Evolutionary conservation across 2,113 vertebrate species (phyloP).

Genomic region (Cyanistes caeruleus): DNA sequence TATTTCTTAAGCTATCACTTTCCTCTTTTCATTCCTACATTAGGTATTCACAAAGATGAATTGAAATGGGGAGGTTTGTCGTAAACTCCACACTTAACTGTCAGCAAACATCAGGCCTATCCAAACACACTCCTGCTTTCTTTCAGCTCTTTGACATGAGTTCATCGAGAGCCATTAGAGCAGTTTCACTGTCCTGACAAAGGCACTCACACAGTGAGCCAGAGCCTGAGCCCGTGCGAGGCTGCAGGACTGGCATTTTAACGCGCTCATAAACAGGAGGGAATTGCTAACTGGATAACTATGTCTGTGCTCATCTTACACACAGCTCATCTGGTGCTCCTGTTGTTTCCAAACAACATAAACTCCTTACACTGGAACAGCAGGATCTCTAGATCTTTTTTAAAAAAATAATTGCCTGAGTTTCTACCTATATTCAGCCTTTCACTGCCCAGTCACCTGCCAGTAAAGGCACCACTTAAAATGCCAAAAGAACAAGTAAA

Average conservation of each 20-base stretch:
- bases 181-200: not conserved
- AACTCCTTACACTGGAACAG: not conserved
- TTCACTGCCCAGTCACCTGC: not conserved
- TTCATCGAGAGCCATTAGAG: not conserved
- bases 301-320: not conserved
- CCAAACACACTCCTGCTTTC: not conserved
- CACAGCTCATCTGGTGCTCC: not conserved
- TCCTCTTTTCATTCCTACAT: not conserved
- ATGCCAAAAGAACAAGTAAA: not conserved
- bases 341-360: not conserved
- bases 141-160: not conserved
- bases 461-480: not conserved
- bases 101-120: not conserved
- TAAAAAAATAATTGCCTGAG: not conserved
- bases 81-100: not conserved
- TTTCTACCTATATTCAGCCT: not conserved
- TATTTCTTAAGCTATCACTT: not conserved
- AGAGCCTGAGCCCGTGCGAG: rapidly evolving
- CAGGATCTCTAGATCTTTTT: not conserved
- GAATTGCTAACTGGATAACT: not conserved
- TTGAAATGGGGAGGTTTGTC: not conserved
- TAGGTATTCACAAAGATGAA: not conserved
- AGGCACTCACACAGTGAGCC: not conserved
- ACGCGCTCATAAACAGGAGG: not conserved
- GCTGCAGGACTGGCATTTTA: not conserved